phyloP scores from a whole-genome alignment of 2,888 invertebrate species.

The Tipula vernalis region DNA sequence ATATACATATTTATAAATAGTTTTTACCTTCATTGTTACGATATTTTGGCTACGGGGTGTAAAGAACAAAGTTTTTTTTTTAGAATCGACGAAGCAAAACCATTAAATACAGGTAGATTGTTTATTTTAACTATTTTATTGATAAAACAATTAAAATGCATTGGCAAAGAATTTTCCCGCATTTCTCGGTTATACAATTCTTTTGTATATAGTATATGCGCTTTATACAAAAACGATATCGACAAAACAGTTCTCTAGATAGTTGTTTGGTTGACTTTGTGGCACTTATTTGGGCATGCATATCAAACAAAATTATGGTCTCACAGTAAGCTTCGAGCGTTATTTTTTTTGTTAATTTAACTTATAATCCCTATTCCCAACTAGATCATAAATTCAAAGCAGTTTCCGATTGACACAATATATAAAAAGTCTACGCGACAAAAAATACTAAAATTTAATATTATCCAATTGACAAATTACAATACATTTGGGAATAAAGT shows the following conservation, averaged over 20 bases:
- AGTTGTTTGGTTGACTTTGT: neutral
- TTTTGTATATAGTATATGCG: neutral
- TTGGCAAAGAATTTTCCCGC: neutral
- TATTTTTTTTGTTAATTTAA: neutral
- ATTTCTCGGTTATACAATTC: neutral
- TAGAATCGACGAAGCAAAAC: neutral
- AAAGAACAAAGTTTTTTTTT: neutral
- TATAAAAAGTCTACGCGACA: neutral
- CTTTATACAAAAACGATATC: neutral
- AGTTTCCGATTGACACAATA: neutral
- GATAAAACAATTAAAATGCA: neutral
- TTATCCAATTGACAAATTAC: neutral
- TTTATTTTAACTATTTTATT: neutral
- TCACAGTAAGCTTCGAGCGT: neutral
- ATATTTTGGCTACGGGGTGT: neutral
- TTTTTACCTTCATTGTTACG: neutral
- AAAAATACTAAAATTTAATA: neutral
- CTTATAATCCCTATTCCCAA: neutral
- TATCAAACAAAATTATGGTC: too few species aligned
- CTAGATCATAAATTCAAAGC: neutral
- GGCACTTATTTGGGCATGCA: neutral
- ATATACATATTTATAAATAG: neutral
- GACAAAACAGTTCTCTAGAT: neutral
- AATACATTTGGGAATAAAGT: neutral
- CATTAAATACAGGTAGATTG: neutral